These are phyloP conservation scores for Periparus ater DNA, from an alignment of 2,797 vertebrate species.

Conservation along the genomic window DNA sequence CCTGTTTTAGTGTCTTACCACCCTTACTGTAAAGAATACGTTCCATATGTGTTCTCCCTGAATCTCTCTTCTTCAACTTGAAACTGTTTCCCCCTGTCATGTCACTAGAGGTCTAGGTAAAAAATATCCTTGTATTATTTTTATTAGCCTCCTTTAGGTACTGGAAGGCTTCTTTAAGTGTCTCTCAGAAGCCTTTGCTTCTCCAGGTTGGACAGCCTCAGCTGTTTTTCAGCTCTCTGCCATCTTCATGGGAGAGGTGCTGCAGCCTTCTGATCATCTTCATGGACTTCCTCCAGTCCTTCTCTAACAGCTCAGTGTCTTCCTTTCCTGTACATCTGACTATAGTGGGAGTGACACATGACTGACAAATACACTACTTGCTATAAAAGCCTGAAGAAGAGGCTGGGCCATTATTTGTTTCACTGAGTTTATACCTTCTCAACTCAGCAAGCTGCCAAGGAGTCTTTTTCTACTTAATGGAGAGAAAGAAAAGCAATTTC, in stretches of 20 bases:
- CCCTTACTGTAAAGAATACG: neutral
- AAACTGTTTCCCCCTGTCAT: neutral
- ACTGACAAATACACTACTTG: neutral
- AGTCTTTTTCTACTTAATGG: neutral
- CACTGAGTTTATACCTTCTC: neutral
- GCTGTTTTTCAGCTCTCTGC: neutral
- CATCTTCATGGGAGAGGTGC: neutral
- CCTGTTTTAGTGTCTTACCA: neutral
- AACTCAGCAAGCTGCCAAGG: neutral
- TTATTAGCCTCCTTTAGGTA: neutral
- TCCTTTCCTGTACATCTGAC: neutral
- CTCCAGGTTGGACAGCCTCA: neutral
- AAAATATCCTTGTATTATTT: neutral
- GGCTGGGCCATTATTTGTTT: neutral
- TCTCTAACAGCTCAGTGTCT: neutral
- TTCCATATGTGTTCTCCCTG: neutral
- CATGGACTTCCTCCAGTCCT: neutral
- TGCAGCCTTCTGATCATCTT: neutral
- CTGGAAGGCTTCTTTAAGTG: neutral
- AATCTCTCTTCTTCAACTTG: neutral
- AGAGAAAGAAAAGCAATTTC: neutral
- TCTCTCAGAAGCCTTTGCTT: rapidly evolving
- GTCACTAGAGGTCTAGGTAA: neutral
- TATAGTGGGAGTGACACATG: neutral
- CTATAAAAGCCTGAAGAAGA: neutral